phyloP scores from a whole-genome alignment of 2,888 invertebrate species.

The Salticus scenicus region DNA sequence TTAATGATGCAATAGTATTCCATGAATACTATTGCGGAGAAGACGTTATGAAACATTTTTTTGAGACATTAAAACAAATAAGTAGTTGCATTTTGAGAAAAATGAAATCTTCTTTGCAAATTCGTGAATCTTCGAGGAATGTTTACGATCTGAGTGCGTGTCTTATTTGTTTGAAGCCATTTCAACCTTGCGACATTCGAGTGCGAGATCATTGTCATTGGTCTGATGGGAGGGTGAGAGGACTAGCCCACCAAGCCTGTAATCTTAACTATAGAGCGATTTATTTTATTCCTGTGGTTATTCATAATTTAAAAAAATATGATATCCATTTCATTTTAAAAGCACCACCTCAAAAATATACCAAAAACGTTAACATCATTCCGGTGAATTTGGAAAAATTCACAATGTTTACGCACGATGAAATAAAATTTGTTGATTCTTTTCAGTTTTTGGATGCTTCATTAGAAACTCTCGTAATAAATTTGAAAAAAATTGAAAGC shows the following conservation, averaged over 20 bases:
- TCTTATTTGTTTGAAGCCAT: neutral
- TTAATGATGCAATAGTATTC: neutral
- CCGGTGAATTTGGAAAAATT: slow-evolving; percentile 37
- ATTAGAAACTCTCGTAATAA: slow-evolving; percentile 51
- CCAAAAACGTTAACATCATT: neutral
- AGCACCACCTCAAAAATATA: neutral
- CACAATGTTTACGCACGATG: slow-evolving; percentile 55
- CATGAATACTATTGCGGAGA: no score
- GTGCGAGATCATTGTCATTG: neutral
- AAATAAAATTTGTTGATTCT: slow-evolving; percentile 72
- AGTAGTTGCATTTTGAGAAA: neutral
- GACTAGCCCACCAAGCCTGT: neutral
- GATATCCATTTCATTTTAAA: slow-evolving; percentile 5
- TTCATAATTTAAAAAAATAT: neutral
- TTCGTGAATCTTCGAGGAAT: no score
- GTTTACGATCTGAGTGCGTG: neutral
- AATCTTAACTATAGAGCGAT: neutral
- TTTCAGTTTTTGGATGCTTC: slow-evolving; percentile 55
- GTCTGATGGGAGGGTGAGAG: neutral
- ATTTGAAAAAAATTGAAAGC: slow-evolving; percentile 32
- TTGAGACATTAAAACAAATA: neutral
- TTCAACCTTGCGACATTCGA: neutral
- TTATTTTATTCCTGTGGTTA: no score
- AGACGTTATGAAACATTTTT: neutral
- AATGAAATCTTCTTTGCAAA: neutral